Conservation (phyloP, 2,888 invertebrate genomes). For the Melipona beecheii region DNA sequence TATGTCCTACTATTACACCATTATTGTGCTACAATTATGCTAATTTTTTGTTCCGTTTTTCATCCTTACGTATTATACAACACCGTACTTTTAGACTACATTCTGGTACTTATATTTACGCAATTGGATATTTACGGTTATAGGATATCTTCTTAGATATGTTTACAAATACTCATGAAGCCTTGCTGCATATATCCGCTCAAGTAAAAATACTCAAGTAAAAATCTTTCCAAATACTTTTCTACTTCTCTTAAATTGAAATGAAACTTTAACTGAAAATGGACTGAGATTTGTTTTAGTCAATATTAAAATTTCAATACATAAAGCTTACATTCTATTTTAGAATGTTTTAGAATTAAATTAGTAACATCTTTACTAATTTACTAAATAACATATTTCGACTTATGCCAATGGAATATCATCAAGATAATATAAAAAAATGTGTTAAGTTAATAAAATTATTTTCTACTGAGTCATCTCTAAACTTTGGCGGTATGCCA, state of each 20-base stretch:
- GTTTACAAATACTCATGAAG: constrained; percentile 89
- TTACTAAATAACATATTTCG: constrained; percentile 87
- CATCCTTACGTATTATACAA: no score
- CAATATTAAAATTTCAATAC: neutral
- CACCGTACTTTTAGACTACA: no score
- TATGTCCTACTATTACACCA: no score
- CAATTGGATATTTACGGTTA: constrained; percentile 89
- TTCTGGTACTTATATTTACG: constrained; percentile 86
- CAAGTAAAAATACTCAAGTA: constrained; percentile 88
- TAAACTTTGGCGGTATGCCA: constrained; percentile 77
- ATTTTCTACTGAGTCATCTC: constrained; percentile 77
- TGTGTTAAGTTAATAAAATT: constrained; percentile 74
- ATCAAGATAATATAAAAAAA: constrained; percentile 83
- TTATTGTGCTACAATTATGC: no score
- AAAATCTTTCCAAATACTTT: constrained; percentile 50
- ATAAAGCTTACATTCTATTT: constrained; percentile 63
- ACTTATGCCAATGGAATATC: constrained; percentile 88
- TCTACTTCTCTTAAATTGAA: neutral
- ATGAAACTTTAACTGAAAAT: no score
- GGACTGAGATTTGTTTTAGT: neutral
- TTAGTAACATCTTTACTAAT: constrained; percentile 85
- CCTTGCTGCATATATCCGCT: constrained; percentile 89
- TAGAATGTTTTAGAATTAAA: no score
- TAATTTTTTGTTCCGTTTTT: no score
- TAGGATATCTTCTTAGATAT: constrained; percentile 89